Evolutionary conservation across 2,113 vertebrate genomes (phyloP).

Genomic region (Gadus chalcogrammus): DNA sequence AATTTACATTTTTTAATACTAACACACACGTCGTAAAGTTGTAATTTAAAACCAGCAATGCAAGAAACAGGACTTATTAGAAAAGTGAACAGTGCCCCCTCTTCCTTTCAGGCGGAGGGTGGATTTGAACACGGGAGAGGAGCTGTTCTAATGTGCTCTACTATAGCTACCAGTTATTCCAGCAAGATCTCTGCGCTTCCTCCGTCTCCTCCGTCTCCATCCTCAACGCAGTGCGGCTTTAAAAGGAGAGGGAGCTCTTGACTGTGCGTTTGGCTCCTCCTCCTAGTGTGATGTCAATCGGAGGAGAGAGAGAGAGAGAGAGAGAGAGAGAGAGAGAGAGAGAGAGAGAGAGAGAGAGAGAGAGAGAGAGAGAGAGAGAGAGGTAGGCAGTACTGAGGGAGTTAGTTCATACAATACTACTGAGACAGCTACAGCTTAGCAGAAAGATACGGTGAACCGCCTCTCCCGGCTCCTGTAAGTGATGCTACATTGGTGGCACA

Average conservation of each 20-base stretch:
- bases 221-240: constrained; percentile 74
- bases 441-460: constrained; percentile 67
- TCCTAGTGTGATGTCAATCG: constrained; percentile 69
- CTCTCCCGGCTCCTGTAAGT: constrained; percentile 73
- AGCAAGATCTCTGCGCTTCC: constrained; percentile 10
- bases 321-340: constrained; percentile 49
- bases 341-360: constrained; percentile 56
- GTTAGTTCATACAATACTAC: constrained; percentile 78
- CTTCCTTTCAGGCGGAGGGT: constrained; percentile 58
- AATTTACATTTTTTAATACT: too few species aligned
- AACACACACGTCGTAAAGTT: neutral
- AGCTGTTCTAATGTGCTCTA: constrained; percentile 12
- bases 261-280: constrained; percentile 69
- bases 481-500: constrained; percentile 74
- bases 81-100: constrained; percentile 77
- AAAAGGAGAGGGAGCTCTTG: constrained; percentile 68
- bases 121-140: constrained; percentile 3
- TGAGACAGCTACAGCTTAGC: constrained; percentile 75
- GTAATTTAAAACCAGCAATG: constrained; percentile 4
- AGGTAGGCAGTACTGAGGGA: constrained; percentile 70
- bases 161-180: constrained; percentile 24
- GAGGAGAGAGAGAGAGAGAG: constrained; percentile 61
- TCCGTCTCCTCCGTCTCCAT: constrained; percentile 33
- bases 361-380: constrained; percentile 15
- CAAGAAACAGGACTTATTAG: constrained; percentile 30